These are phyloP conservation scores for Standfussiana lucernea DNA, from an alignment of 2,888 invertebrate species.

Conservation along the genomic window DNA sequence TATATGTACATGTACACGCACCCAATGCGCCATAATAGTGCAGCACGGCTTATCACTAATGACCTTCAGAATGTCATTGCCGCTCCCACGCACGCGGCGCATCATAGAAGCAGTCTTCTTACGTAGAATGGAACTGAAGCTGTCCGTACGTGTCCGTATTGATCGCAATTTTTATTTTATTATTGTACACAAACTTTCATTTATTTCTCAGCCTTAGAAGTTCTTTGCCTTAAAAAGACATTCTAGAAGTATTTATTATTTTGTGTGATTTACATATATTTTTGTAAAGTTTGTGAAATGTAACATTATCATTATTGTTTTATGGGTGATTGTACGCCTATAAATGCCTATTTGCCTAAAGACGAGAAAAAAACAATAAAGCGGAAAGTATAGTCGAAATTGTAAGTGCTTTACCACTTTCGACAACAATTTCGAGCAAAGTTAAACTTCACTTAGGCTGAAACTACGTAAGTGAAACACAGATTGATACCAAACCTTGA, in stretches of 20 bases:
- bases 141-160: no score
- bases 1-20: no score
- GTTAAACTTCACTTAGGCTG: background rate
- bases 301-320: no score
- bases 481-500: background rate
- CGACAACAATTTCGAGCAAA: background rate
- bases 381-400: background rate
- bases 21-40: no score
- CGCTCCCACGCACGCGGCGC: no score
- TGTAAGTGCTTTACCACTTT: no score
- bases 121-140: no score
- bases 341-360: constrained; percentile 1
- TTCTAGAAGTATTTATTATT: background rate
- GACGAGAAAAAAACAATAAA: background rate
- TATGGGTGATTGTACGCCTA: background rate
- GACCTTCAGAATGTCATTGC: no score
- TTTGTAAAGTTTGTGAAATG: background rate
- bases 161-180: no score
- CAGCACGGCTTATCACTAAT: no score
- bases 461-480: background rate
- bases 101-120: no score
- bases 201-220: background rate
- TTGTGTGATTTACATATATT: no score
- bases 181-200: background rate
- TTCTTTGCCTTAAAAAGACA: background rate